These are phyloP conservation scores for Salarias fasciatus DNA, from an alignment of 2,797 vertebrate genomes.

Conservation along the genomic window DNA sequence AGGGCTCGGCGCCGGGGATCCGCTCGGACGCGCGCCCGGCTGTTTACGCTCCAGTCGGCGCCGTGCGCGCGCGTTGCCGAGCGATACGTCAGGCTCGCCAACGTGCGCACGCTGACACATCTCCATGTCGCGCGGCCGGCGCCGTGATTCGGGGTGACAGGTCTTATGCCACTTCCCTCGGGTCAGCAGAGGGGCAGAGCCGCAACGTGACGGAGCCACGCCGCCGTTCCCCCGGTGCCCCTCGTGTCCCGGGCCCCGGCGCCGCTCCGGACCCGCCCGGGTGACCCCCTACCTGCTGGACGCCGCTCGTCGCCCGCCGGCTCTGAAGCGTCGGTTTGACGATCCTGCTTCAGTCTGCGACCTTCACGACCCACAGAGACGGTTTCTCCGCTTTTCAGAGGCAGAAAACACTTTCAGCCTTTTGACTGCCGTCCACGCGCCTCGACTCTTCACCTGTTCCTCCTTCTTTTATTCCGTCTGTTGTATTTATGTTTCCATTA, in stretches of 20 bases:
- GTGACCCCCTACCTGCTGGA: conserved; percentile 31
- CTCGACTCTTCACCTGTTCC: too few relatives aligned
- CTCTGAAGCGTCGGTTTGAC: background rate
- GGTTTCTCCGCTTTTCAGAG: too few relatives aligned
- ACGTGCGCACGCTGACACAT: conserved; percentile 70
- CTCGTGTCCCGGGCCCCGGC: conserved; percentile 2
- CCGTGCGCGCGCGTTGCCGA: conserved; percentile 73
- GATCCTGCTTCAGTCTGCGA: too few relatives aligned
- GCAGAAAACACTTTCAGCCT: too few relatives aligned
- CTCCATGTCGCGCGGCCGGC: conserved; percentile 65
- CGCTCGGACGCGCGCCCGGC: conserved; percentile 40
- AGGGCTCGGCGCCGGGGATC: conserved; percentile 60
- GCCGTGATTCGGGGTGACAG: conserved; percentile 71
- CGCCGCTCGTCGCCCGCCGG: background rate
- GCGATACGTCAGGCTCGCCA: conserved; percentile 64
- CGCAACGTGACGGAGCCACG: conserved; percentile 60
- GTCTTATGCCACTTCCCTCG: conserved; percentile 70
- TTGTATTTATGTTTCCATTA: too few relatives aligned
- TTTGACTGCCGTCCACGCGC: too few relatives aligned
- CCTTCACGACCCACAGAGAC: too few relatives aligned
- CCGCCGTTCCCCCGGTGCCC: conserved; percentile 15
- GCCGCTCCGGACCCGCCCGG: conserved; percentile 5
- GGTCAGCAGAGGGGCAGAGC: conserved; percentile 64
- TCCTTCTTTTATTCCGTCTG: too few relatives aligned
- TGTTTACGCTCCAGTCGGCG: conserved; percentile 46